A percentile compares a stretch with the other conserved stretches of the same genome.
phyloP scores from a whole-genome alignment of 2,888 invertebrate genomes.

The Macrophya annulata region DNA sequence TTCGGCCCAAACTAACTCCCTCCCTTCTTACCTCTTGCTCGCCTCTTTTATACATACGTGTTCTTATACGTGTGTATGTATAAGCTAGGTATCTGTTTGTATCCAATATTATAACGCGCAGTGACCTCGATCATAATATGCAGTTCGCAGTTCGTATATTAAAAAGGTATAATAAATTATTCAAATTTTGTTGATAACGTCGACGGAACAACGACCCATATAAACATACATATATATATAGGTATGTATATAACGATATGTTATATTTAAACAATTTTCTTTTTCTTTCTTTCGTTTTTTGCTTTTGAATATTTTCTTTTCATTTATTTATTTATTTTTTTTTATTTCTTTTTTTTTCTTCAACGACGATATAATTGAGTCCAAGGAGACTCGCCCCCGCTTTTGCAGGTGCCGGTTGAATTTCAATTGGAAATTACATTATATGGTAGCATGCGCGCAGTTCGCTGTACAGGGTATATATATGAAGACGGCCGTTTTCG shows the following conservation, averaged over 20 bases:
- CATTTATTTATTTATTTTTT: too few species aligned
- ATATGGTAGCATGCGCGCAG: background rate
- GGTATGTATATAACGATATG: too few species aligned
- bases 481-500: background rate
- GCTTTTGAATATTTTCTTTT: background rate
- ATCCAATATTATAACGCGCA: background rate
- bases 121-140: background rate
- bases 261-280: background rate
- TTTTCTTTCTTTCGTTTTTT: background rate
- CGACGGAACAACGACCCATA: background rate
- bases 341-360: too few species aligned
- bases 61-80: background rate
- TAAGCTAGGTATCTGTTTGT: background rate
- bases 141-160: background rate
- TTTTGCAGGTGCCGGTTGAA: background rate
- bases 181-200: background rate
- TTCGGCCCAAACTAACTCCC: background rate
- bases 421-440: background rate
- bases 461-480: background rate
- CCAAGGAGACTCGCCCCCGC: slow-evolving; percentile 18
- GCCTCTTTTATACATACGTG: background rate
- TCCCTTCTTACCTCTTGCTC: background rate
- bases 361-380: background rate
- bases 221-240: too few species aligned
- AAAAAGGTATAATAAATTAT: background rate